Conservation (phyloP, 2,797 vertebrate species). For the Eulemur rubriventer region DNA sequence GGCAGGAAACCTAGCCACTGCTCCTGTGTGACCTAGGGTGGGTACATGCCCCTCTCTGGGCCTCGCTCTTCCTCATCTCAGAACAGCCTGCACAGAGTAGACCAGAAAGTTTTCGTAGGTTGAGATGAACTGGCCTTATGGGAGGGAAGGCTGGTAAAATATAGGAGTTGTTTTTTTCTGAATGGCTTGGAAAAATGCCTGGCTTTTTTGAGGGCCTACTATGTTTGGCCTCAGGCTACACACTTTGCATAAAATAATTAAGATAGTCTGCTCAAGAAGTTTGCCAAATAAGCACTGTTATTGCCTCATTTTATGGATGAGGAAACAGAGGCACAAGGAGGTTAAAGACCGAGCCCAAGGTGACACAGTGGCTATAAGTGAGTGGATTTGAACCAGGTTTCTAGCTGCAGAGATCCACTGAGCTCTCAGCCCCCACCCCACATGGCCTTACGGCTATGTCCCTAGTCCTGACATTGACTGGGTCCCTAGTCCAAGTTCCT, state of each 20-base stretch:
- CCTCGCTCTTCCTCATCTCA: not conserved
- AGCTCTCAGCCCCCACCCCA: not conserved
- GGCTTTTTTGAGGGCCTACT: not conserved
- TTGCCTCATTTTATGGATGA: not conserved
- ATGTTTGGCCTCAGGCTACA: not conserved
- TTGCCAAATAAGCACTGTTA: not conserved
- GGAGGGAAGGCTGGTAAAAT: not conserved
- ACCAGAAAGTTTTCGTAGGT: not conserved
- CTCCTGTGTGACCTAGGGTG: slow-evolving; percentile 53
- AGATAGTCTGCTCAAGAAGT: not conserved
- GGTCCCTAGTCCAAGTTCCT: not conserved
- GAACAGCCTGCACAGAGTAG: not conserved
- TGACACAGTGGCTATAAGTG: not conserved
- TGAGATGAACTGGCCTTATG: not conserved
- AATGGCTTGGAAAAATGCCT: slow-evolving; percentile 24
- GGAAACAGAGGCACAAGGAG: not conserved
- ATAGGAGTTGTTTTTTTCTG: not conserved
- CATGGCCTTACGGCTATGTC: not conserved
- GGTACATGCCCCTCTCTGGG: slow-evolving; percentile 45
- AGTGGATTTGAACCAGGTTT: not conserved
- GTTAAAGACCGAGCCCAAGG: not conserved
- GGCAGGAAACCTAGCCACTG: not conserved
- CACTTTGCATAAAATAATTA: not conserved
- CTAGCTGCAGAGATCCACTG: not conserved
- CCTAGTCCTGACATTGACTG: not conserved